Evolutionary conservation across 1,140 invertebrate species (phyloP), one percentile per base, ranked within the genome.

Genomic region (Drosophila rhopaloa): DNA sequence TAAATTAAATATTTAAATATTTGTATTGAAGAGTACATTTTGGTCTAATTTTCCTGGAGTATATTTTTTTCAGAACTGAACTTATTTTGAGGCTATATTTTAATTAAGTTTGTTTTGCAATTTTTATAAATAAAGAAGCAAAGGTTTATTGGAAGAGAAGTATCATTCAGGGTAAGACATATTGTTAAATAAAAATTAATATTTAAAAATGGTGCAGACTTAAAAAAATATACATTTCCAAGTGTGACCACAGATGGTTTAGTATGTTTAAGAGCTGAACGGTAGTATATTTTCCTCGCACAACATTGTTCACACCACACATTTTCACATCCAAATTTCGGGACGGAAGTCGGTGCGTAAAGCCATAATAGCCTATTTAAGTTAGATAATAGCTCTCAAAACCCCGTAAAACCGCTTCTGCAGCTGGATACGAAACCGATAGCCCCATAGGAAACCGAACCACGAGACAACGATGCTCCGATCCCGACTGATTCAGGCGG

Each of bases 301-400:
- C 7, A 6, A 4, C 5, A 9, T 32, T 48, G 59, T 59, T 43
- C 59, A 67, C 63, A 61, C 57, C 14, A 13, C 19, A n/a, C 56
- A 61, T 67, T 67, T 66, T 37, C 44, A 41, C 8, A 40, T 19
- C 24, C 73, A 61, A 78, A 79, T 59, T 76, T 67, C 55, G 65
- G 66, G 63, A 53, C 78, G 60, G 59, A 67, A 85, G 82, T 86
- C 82, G 78, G 83, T 72, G 56, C 67, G 78, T 81, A 71, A 47
- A 54, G 29, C 29, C 29, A 43, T 29, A 38, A 65, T 53, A 55
- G 14, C 8, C n/a, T 16, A 10, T 46, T 60, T 24, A 41, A 46
- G 48, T 73, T 73, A 73, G 68, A 73, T 73, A 73, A 73, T 72
- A 60, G 11, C 19, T 10, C 10, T 74, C n/a, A 38, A 68, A 37